Base-by-base conservation (phyloP, 2,888 invertebrate genomes). In the Terebella lapidaria region DNA sequence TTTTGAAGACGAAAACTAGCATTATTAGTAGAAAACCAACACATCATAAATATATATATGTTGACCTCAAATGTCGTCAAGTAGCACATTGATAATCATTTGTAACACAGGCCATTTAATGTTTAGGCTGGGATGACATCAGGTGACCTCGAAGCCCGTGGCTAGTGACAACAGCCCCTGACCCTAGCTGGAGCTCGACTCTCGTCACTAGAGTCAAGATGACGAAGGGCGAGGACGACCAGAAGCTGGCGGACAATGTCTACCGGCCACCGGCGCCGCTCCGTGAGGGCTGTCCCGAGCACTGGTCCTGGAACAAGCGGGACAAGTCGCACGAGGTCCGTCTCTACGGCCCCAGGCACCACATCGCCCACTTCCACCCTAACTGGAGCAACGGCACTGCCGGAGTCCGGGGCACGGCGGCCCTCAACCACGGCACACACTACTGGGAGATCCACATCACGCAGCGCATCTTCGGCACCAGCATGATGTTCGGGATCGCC, bases 371-470 rank as follows among this genome's bases (percentile, higher is more conserved):
- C 72, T 89, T 89, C 73, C 89, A 89, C 78, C 88, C 88, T 4
- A 87, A 87, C 73, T 88, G 88, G 88, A 88, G 88, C 72, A 87
- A 87, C 71, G 88, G 88, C 5, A 88, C 88, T 0, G 88, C 88
- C 0, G 89, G 86, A 0, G 87, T 88, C 0, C 83, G 87, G 54
- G 88, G 88, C 3, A 87, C 85, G 22, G 80, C 85, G 25, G 79
- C 86, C 4, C 81, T 89, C n/a, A 88, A 88, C 75, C 86, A 79
- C 51, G 78, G 81, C 10, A 67, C 70, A 35, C 79, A 85, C 75
- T 88, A 87, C 74, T 88, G 88, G 88, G 87, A 88, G 74, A 78
- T 89, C 59, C 82, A 72, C 26, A 74, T 83, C 0, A 85, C 86
- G 0, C 85, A 86, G 70, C 79, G 88, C 51, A 84, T 89, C 47